Conservation (phyloP, 2,113 vertebrate species). For the Silurus meridionalis region DNA sequence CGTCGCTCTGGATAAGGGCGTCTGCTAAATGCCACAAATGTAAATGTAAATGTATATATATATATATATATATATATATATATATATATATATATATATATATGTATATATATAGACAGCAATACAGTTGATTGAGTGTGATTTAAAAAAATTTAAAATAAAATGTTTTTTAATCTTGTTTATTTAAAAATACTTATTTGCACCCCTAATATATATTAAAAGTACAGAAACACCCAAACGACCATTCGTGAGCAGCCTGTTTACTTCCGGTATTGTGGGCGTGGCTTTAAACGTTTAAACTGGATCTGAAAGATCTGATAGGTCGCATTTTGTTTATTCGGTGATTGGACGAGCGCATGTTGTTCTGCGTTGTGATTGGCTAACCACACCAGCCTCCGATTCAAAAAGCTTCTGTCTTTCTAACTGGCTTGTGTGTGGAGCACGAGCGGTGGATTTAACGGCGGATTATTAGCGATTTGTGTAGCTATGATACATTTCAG, state of each 20-base stretch:
- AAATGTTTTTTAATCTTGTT: no score
- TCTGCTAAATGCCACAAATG: no score
- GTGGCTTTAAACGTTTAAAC: slow-evolving; percentile 46
- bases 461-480: background rate
- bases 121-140: no score
- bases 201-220: no score
- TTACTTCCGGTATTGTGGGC: slow-evolving; percentile 29
- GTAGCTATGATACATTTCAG: background rate
- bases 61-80: no score
- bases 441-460: background rate
- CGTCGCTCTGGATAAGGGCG: no score
- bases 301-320: slow-evolving; percentile 14
- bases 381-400: slow-evolving; percentile 7
- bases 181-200: no score
- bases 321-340: slow-evolving; percentile 37
- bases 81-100: no score
- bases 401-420: slow-evolving; percentile 42
- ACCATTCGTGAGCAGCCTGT: background rate
- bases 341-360: slow-evolving; percentile 38
- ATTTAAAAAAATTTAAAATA: no score
- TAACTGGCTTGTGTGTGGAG: background rate
- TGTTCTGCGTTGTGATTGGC: slow-evolving; percentile 35
- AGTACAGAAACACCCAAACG: background rate
- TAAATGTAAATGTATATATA: no score
- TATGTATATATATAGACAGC: no score